Percentiles rank a stretch among this genome's conserved stretches.
phyloP scores from a whole-genome alignment of 2,888 invertebrate species.

The Elegia similella region DNA sequence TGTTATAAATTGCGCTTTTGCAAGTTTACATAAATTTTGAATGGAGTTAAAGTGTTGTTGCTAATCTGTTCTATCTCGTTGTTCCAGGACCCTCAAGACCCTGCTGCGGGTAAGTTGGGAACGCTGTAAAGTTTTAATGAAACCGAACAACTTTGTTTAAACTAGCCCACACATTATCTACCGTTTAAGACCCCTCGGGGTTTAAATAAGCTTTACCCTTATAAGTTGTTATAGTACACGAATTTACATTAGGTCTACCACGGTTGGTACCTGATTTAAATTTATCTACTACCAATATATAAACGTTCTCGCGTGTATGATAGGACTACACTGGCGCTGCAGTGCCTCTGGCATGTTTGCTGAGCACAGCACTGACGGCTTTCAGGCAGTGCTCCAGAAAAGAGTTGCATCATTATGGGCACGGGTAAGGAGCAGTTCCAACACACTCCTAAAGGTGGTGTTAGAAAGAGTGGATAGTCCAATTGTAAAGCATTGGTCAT shows the following conservation, averaged over 20 bases:
- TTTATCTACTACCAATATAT: too few species aligned
- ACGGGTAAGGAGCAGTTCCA: too few species aligned
- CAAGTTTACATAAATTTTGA: conserved; percentile 20
- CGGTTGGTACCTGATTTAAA: too few species aligned
- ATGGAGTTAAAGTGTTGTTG: background rate
- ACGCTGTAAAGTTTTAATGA: conserved; percentile 13
- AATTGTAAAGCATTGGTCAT: too few species aligned
- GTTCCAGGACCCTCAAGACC: conserved; percentile 71
- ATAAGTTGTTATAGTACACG: background rate
- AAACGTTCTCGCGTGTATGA: too few species aligned
- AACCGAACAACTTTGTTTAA: conserved; percentile 9
- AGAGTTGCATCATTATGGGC: too few species aligned
- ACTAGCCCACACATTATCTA: background rate
- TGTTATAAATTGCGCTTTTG: conserved; percentile 51
- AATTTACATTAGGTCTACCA: background rate
- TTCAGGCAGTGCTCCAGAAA: too few species aligned
- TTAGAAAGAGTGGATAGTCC: too few species aligned
- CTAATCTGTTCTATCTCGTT: conserved; percentile 35
- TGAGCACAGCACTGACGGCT: too few species aligned
- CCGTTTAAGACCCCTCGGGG: background rate
- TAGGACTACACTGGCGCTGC: too few species aligned
- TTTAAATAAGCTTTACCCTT: background rate
- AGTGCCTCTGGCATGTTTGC: too few species aligned
- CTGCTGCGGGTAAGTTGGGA: conserved; percentile 58
- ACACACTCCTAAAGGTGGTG: too few species aligned